A percentile compares a stretch with the other conserved stretches of the same genome.
Conservation (phyloP, 2,797 vertebrate genomes). For the Pipistrellus pipistrellus region DNA sequence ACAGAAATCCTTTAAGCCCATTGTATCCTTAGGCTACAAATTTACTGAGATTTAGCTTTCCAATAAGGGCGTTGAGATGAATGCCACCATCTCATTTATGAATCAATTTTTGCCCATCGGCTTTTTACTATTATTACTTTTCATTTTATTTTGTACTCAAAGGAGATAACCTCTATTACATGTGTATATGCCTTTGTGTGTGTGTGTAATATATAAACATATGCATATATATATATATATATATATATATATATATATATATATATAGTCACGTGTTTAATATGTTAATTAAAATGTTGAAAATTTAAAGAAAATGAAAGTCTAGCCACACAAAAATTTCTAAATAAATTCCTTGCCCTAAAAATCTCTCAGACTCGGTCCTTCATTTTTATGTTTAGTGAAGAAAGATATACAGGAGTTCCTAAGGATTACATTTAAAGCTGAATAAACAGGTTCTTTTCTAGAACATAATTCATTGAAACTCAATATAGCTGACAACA, state of each 20-base stretch:
- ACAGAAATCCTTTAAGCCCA: slow-evolving; percentile 99
- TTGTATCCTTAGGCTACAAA: slow-evolving; percentile 98
- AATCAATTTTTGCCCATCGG: slow-evolving; percentile 96
- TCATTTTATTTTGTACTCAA: slow-evolving; percentile 90
- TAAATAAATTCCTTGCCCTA: not conserved
- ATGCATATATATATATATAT: not conserved
- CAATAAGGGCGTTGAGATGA: slow-evolving; percentile 96
- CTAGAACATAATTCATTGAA: slow-evolving; percentile 67
- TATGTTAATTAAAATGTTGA: not conserved
- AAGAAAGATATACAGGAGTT: slow-evolving; percentile 51
- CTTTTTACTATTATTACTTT: slow-evolving; percentile 93
- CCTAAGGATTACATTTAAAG: slow-evolving; percentile 63
- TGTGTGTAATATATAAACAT: not conserved
- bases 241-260: not conserved
- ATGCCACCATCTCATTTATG: slow-evolving; percentile 97
- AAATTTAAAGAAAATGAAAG: slow-evolving; percentile 21
- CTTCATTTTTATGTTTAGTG: slow-evolving; percentile 68
- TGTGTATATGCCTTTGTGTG: slow-evolving; percentile 17
- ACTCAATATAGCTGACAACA: slow-evolving; percentile 62
- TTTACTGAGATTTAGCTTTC: slow-evolving; percentile 98
- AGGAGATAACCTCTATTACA: slow-evolving; percentile 83
- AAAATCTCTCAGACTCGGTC: not conserved
- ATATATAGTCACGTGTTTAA: not conserved
- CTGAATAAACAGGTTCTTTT: slow-evolving; percentile 75
- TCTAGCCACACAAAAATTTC: not conserved